A percentile compares a stretch with the other conserved stretches of the same genome.
phyloP scores from a whole-genome alignment of 2,113 vertebrate species.

The Rhinoptilus africanus region DNA sequence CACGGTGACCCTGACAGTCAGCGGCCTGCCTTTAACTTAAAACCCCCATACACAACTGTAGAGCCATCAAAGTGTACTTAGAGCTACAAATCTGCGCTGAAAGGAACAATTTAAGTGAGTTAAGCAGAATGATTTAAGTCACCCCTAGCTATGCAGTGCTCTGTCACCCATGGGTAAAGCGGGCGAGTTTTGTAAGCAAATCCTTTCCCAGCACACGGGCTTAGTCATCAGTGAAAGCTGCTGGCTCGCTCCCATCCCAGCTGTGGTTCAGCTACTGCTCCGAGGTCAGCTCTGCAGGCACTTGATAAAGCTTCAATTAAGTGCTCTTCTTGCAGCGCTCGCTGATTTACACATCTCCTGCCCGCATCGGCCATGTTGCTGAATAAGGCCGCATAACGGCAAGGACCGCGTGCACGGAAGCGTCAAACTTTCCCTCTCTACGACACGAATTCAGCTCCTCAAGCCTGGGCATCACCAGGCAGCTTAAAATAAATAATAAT shows the following conservation, averaged over 20 bases:
- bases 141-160: conserved; percentile 23
- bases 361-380: conserved; percentile 13
- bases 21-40: neutral
- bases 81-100: neutral
- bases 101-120: conserved; percentile 7
- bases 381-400: neutral
- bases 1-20: rapidly evolving
- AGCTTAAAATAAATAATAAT: neutral
- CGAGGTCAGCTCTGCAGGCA: conserved; percentile 60
- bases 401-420: neutral
- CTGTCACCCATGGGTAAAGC: conserved; percentile 39
- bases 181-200: conserved; percentile 33
- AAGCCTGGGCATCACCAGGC: neutral
- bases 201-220: neutral
- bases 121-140: conserved; percentile 6
- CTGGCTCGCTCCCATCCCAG: conserved; percentile 54
- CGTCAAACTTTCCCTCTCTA: neutral
- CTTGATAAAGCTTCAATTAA: conserved; percentile 69
- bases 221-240: conserved; percentile 53
- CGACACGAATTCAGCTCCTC: neutral
- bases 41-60: neutral
- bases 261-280: conserved; percentile 39
- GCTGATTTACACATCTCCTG: conserved; percentile 19
- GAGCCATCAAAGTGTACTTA: neutral
- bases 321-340: conserved; percentile 45